phyloP scores from a whole-genome alignment of 1,140 invertebrate genomes.

The Hylyphantes graminicola region DNA sequence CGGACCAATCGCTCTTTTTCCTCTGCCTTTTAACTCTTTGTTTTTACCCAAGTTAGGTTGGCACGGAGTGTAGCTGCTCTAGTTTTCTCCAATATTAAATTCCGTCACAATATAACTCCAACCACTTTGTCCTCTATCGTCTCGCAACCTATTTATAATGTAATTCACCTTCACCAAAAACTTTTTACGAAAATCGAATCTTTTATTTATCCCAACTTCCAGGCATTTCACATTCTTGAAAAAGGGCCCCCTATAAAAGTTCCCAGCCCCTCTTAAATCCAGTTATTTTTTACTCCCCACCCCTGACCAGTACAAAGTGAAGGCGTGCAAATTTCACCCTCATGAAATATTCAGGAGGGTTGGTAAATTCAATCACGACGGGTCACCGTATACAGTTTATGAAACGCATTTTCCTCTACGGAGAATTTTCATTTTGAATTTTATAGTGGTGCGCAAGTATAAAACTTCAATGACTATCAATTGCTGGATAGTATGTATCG shows the following conservation, averaged over 20 bases:
- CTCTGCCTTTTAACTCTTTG: no score
- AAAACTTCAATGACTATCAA: conserved; percentile 10
- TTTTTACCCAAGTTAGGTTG: no score
- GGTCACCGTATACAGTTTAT: conserved; percentile 3
- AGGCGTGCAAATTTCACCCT: conserved; percentile 24
- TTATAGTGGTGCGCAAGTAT: not conserved
- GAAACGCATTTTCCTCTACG: conserved; percentile 22
- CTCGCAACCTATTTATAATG: no score
- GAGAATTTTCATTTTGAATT: conserved; percentile 38
- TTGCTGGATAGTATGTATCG: not conserved
- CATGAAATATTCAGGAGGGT: conserved; percentile 48
- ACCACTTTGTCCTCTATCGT: no score
- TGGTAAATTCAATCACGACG: conserved; percentile 39
- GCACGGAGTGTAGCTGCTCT: no score
- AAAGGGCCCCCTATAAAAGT: not conserved
- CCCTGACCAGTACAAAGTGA: conserved; percentile 20
- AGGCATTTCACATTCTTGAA: not conserved
- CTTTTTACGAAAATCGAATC: no score
- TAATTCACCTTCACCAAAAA: no score
- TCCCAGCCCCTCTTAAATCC: no score
- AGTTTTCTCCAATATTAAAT: no score
- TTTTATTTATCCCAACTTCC: no score
- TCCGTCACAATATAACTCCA: no score
- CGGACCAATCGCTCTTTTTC: no score
- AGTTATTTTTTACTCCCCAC: not conserved